A percentile compares a stretch with the other conserved stretches of the same genome.
These are phyloP conservation scores for Eriosoma lanigerum DNA, from an alignment of 1,140 invertebrate genomes.

Conservation along the genomic window DNA sequence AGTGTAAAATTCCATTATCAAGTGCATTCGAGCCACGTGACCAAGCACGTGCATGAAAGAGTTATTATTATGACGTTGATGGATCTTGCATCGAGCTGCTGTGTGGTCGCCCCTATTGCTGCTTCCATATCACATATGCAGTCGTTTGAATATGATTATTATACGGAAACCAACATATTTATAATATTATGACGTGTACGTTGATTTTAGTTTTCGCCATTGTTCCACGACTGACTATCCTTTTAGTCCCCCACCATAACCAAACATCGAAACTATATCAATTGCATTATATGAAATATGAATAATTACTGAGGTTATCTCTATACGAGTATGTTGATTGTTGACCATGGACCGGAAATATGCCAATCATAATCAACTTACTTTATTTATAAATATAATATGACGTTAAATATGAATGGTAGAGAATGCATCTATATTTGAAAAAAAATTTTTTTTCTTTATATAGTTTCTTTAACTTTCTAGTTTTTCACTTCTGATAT, in stretches of 20 bases:
- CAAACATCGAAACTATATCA: conserved; percentile 24
- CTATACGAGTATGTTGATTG: neutral
- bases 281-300: conserved; percentile 1
- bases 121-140: neutral
- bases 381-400: neutral
- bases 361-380: conserved; percentile 20
- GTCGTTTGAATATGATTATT: conserved; percentile 36
- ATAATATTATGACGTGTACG: neutral
- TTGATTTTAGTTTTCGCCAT: conserved; percentile 21
- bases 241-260: neutral
- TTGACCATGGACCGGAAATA: conserved; percentile 19
- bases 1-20: conserved; percentile 48
- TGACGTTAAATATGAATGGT: too few relatives aligned
- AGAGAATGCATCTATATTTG: too few relatives aligned
- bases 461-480: too few relatives aligned
- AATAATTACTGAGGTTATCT: conserved; percentile 38
- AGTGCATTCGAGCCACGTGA: conserved; percentile 22
- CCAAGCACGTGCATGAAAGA: conserved; percentile 37
- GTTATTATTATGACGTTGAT: conserved; percentile 43
- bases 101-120: neutral
- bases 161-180: neutral
- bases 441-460: too few relatives aligned
- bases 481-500: too few relatives aligned
- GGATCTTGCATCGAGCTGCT: conserved; percentile 27
- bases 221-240: conserved; percentile 2